A percentile compares a stretch with the other conserved stretches of the same genome.
These are phyloP conservation scores for Carapus acus DNA, from an alignment of 2,797 vertebrate genomes.

Conservation along the genomic window DNA sequence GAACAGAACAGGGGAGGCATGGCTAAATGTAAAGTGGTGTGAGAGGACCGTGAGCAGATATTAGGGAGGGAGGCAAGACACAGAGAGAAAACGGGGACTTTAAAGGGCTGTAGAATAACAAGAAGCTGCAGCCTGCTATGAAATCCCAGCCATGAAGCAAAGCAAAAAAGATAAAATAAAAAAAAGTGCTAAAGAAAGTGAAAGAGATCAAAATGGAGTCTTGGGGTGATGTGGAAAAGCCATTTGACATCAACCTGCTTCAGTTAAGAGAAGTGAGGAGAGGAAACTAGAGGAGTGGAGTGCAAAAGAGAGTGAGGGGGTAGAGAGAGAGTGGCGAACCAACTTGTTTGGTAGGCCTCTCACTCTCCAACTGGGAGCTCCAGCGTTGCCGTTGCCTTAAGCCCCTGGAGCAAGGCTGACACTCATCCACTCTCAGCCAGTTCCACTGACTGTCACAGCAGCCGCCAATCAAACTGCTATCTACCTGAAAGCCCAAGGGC, in stretches of 20 bases:
- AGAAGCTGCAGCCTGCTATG: constrained; percentile 24
- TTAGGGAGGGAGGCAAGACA: constrained; percentile 1
- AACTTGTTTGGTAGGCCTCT: constrained; percentile 54
- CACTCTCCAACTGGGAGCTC: constrained; percentile 47
- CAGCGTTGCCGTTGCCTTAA: constrained; percentile 54
- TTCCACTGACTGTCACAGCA: constrained; percentile 65
- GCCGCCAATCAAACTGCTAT: constrained; percentile 63
- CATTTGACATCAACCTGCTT: constrained; percentile 61
- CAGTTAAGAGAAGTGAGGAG: constrained; percentile 42
- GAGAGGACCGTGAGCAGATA: constrained; percentile 29
- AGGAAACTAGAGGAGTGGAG: neutral
- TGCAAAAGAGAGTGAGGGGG: neutral
- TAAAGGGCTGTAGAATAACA: constrained; percentile 30
- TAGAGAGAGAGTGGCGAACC: constrained; percentile 17
- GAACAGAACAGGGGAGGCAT: constrained; percentile 19
- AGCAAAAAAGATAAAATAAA: constrained; percentile 13
- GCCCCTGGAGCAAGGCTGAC: constrained; percentile 64
- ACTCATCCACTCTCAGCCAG: constrained; percentile 61
- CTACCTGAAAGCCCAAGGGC: constrained; percentile 63
- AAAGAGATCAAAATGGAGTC: constrained; percentile 42
- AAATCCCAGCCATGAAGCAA: constrained; percentile 33
- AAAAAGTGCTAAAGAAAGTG: constrained; percentile 4
- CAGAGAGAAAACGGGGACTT: constrained; percentile 16
- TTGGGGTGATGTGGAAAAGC: constrained; percentile 56
- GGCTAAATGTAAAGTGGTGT: constrained; percentile 51